phyloP scores from a whole-genome alignment of 2,797 vertebrate genomes.

The Geotrypetes seraphini region DNA sequence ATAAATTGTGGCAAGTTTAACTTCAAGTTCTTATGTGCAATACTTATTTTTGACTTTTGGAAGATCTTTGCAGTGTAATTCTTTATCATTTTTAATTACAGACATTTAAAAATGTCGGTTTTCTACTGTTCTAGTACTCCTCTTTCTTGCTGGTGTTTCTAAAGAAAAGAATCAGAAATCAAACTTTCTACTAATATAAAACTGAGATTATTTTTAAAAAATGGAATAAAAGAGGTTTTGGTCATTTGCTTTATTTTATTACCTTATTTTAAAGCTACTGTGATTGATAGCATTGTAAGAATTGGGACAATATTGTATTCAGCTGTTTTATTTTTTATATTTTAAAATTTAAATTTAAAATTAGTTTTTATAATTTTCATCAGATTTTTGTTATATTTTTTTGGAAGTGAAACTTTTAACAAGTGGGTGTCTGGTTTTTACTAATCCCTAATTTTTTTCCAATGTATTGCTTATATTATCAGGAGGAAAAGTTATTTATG shows the following conservation, averaged over 20 bases:
- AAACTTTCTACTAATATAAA: constrained; percentile 99
- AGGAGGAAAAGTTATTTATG: constrained; percentile 97
- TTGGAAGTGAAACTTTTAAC: constrained; percentile 95
- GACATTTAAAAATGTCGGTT: constrained; percentile 99
- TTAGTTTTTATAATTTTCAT: constrained; percentile 99
- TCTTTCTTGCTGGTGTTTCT: constrained; percentile 97
- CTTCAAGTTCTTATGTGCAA: constrained; percentile 99
- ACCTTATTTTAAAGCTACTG: constrained; percentile 99
- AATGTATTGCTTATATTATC: constrained; percentile 99
- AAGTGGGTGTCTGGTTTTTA: constrained; percentile 98
- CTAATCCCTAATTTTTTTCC: constrained; percentile 96
- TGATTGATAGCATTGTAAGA: constrained; percentile 98
- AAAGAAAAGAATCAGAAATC: constrained; percentile 97
- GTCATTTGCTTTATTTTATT: constrained; percentile 99
- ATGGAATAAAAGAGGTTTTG: constrained; percentile 93
- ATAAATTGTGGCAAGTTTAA: constrained; percentile 98
- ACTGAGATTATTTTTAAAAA: constrained; percentile 98
- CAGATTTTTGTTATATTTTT: constrained; percentile 99
- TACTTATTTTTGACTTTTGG: constrained; percentile 98
- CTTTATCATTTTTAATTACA: constrained; percentile 89
- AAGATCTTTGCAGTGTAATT: constrained; percentile 94
- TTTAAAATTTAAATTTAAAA: constrained; percentile 98
- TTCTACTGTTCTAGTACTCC: constrained; percentile 99
- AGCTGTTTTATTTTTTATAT: constrained; percentile 99
- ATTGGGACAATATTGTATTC: constrained; percentile 98